phyloP scores from a whole-genome alignment of 2,797 vertebrate genomes.

The Trematomus bernacchii region DNA sequence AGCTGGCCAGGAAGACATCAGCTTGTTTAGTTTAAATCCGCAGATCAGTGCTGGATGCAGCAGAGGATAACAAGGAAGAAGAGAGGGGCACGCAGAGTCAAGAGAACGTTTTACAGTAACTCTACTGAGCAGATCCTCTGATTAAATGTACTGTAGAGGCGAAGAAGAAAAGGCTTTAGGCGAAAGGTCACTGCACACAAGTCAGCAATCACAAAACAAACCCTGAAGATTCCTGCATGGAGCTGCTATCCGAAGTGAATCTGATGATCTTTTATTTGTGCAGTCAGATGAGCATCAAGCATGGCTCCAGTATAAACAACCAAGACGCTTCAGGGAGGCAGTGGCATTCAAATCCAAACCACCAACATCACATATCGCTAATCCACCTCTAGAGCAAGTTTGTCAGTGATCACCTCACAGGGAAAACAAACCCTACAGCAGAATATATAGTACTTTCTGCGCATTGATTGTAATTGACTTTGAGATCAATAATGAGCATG shows the following conservation, averaged over 20 bases:
- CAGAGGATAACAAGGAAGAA: constrained; percentile 57
- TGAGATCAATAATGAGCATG: constrained; percentile 14
- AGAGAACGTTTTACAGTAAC: constrained; percentile 49
- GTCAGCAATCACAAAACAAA: constrained; percentile 47
- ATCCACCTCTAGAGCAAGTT: constrained; percentile 31
- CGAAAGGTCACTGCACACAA: constrained; percentile 58
- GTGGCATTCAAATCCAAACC: constrained; percentile 22
- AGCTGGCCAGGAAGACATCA: constrained; percentile 76
- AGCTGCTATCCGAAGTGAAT: constrained; percentile 46
- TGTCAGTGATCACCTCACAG: constrained; percentile 27
- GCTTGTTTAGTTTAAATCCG: constrained; percentile 81
- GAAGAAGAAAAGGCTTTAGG: constrained; percentile 54
- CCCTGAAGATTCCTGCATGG: constrained; percentile 19
- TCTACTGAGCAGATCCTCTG: constrained; percentile 52
- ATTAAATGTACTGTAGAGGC: constrained; percentile 61
- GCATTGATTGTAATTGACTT: constrained; percentile 46
- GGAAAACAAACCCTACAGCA: constrained; percentile 30
- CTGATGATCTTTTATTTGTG: constrained; percentile 37
- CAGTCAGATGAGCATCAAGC: constrained; percentile 41
- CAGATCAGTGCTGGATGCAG: constrained; percentile 64
- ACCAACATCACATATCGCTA: constrained; percentile 4
- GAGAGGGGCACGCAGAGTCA: constrained; percentile 19
- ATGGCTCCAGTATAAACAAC: constrained; percentile 25
- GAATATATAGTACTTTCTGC: not conserved
- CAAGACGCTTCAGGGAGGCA: constrained; percentile 21